Base-by-base conservation (phyloP, 2,888 invertebrate genomes). In the Actias luna region DNA sequence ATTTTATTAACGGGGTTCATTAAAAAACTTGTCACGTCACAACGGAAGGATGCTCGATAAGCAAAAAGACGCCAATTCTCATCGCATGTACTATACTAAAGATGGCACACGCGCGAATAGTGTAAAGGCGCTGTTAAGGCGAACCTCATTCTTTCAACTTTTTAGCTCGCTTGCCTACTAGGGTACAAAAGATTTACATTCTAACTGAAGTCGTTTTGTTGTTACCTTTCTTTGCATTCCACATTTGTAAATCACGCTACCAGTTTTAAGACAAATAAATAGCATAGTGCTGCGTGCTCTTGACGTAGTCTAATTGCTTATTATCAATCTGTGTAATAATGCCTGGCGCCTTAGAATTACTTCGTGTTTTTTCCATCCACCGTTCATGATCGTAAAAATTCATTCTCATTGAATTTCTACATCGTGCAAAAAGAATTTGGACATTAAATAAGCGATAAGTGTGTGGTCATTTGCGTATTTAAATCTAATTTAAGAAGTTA, bases 101-200 rank as follows among this genome's bases (percentile, higher is more conserved):
- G 70, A 76, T 76, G 74, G 73, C 67, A 69, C 72, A 69, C 46
- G 46, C 68, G 73, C 69, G 79, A 82, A 83, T 79, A 81, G 75
- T 79, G 77, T 77, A 79, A 79, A 79, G 69, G 75, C 72, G 73
- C 74, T 68, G 67, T 70, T 77, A 80, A 81, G 79, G 79, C 82
- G 77, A 83, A 78, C 79, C 70, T 80, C 81, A 82, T 83, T 82
- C 81, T 81, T 70, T 67, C 75, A 68, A 72, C 75, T 80, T 81
- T 82, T 83, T 81, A 75, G 71, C 69, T 68, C 46, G 46, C 46
- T 50, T 50, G 25, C 46, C 46, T 50, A 50, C 46, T 50, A 50
- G 46, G 46, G 46, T 12, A 50, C 46, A 50, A 50, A 50, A 25
- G 46, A 50, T 50, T 50, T 50, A 50, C 46, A 50, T 50, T 50